Evolutionary conservation across 2,797 vertebrate species (phyloP).

Genomic region (Lophotriccus pileatus): DNA sequence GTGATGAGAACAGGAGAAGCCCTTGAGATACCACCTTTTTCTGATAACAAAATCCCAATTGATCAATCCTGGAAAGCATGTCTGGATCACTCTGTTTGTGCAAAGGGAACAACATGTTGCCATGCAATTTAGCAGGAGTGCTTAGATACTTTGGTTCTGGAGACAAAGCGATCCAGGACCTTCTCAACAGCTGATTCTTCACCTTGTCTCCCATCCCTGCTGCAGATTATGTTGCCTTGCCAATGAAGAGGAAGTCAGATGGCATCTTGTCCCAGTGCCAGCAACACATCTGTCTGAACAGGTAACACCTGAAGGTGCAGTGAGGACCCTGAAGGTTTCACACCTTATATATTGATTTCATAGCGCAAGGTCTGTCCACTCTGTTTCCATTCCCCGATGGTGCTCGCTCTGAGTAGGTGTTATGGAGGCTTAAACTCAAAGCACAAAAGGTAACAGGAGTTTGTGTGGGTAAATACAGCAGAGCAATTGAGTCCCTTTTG

Average conservation of each 20-base stretch:
- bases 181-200: not conserved
- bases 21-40: not conserved
- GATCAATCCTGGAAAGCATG: not conserved
- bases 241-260: slow-evolving; percentile 56
- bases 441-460: rapidly evolving
- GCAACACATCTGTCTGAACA: slow-evolving; percentile 27
- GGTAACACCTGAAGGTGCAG: not conserved
- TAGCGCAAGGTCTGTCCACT: not conserved
- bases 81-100: not conserved
- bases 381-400: not conserved
- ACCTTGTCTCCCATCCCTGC: not conserved
- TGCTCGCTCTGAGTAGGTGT: not conserved
- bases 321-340: not conserved
- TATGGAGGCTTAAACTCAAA: not conserved
- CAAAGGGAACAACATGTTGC: rapidly evolving
- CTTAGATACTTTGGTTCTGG: not conserved
- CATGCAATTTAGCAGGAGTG: not conserved
- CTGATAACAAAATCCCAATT: not conserved
- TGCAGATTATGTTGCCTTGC: slow-evolving; percentile 12
- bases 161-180: not conserved
- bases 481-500: not conserved
- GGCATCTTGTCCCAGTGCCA: slow-evolving; percentile 1
- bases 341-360: rapidly evolving
- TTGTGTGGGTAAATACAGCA: not conserved
- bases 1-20: not conserved